A percentile compares a stretch with the other conserved stretches of the same genome.
Conservation (phyloP, 2,797 vertebrate genomes). For the Crypturellus tataupa region DNA sequence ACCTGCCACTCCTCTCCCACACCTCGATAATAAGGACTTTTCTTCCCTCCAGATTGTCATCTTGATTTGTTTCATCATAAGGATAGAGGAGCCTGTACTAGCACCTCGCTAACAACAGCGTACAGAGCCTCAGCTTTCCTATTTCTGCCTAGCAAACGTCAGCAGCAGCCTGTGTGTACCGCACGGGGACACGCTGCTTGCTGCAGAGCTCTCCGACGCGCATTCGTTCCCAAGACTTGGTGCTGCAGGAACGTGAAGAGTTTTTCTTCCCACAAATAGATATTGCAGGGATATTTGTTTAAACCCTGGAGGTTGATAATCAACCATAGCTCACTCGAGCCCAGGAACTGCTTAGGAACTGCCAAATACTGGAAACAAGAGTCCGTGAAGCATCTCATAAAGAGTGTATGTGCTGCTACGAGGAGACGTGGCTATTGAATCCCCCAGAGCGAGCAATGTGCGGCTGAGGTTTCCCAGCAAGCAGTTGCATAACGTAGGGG, state of each 20-base stretch:
- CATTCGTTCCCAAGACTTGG: constrained; percentile 36
- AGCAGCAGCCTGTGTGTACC: not conserved
- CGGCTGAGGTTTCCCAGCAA: constrained; percentile 4
- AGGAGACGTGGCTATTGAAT: not conserved
- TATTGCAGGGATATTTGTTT: constrained; percentile 36
- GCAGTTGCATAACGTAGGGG: not conserved
- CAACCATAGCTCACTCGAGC: constrained; percentile 31
- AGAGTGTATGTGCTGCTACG: not conserved
- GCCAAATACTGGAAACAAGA: not conserved
- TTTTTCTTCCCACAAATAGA: constrained; percentile 64
- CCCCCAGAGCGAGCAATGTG: not conserved
- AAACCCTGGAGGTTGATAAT: constrained; percentile 65
- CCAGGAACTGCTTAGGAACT: constrained; percentile 14
- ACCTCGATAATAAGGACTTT: not conserved
- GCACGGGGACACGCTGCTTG: not conserved
- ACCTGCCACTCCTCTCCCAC: not conserved
- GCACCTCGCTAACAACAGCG: not conserved
- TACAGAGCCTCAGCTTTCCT: not conserved
- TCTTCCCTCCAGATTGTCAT: not conserved
- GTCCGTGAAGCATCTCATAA: not conserved
- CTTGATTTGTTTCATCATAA: not conserved
- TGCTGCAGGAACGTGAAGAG: constrained; percentile 36
- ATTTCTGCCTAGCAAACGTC: not conserved
- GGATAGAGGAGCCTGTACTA: not conserved
- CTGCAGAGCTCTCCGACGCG: not conserved